Percentiles rank a stretch among this genome's conserved stretches.
Evolutionary conservation across 2,113 vertebrate species (phyloP).

Genomic region (Podiceps cristatus): DNA sequence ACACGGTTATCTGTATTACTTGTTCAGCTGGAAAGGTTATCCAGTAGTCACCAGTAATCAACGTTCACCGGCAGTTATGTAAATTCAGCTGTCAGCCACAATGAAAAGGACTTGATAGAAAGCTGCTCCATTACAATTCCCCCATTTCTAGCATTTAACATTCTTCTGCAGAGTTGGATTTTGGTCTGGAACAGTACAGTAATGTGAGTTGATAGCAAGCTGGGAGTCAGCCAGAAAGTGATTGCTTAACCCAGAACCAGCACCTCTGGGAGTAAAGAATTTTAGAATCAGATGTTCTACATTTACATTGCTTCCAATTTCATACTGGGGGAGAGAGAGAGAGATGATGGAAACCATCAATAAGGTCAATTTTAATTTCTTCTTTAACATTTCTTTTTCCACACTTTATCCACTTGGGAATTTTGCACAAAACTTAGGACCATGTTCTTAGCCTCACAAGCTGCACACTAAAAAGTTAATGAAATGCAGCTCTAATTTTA

Average conservation of each 20-base stretch:
- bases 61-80: not conserved
- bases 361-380: slow-evolving; percentile 37
- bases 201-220: slow-evolving; percentile 31
- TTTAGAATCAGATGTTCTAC: slow-evolving; percentile 43
- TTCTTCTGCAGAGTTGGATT: slow-evolving; percentile 26
- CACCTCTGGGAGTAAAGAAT: slow-evolving; percentile 30
- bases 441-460: not conserved
- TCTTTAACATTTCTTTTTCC: slow-evolving; percentile 3
- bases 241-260: slow-evolving; percentile 37
- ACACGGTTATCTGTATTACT: not conserved
- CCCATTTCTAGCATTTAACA: not conserved
- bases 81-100: slow-evolving; percentile 9
- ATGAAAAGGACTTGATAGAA: slow-evolving; percentile 10
- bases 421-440: not conserved
- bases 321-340: not conserved
- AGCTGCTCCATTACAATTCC: not conserved
- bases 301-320: slow-evolving; percentile 20
- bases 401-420: not conserved
- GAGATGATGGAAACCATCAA: slow-evolving; percentile 9
- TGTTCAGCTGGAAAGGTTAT: not conserved
- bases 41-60: not conserved
- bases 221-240: slow-evolving; percentile 30
- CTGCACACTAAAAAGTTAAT: not conserved
- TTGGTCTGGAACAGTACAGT: slow-evolving; percentile 18
- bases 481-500: slow-evolving; percentile 11